Percentiles rank a stretch among this genome's conserved stretches.
These are phyloP conservation scores for Boulengeromyrus knoepffleri DNA, from an alignment of 2,113 vertebrate genomes.

Conservation along the genomic window DNA sequence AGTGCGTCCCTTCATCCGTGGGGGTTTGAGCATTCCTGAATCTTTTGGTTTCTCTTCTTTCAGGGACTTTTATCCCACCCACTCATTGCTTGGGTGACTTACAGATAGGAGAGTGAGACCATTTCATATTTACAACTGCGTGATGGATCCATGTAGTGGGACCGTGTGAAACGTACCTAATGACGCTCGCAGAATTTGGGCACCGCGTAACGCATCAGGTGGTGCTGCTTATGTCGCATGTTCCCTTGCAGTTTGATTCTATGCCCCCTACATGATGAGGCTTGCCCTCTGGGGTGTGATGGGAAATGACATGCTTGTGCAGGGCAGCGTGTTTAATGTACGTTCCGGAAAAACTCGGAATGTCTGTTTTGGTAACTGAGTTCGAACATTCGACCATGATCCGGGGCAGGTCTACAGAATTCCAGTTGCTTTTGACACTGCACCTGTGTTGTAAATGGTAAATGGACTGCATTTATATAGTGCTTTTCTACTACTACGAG, in stretches of 20 bases:
- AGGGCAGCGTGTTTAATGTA: neutral
- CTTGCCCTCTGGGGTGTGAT: neutral
- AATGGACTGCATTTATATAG: too few species aligned
- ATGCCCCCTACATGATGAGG: neutral
- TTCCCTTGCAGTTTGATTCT: neutral
- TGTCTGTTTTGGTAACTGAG: neutral
- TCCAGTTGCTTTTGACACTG: neutral
- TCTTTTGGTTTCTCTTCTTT: constrained; percentile 14
- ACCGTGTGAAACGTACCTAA: neutral
- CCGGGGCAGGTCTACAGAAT: neutral
- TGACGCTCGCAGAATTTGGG: neutral
- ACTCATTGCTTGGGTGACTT: constrained; percentile 18
- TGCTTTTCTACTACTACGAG: too few species aligned
- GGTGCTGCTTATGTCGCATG: neutral
- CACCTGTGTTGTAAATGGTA: too few species aligned
- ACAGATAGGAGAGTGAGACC: constrained; percentile 24
- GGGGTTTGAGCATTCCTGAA: neutral
- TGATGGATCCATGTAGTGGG: constrained; percentile 3
- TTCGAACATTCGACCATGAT: neutral
- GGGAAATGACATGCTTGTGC: neutral
- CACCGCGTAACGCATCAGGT: neutral
- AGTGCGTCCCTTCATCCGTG: neutral
- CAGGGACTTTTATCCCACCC: constrained; percentile 5
- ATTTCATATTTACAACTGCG: constrained; percentile 24
- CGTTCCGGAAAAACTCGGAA: neutral